phyloP scores from a whole-genome alignment of 2,797 vertebrate species.

The Petrocephalus schoutedeni region DNA sequence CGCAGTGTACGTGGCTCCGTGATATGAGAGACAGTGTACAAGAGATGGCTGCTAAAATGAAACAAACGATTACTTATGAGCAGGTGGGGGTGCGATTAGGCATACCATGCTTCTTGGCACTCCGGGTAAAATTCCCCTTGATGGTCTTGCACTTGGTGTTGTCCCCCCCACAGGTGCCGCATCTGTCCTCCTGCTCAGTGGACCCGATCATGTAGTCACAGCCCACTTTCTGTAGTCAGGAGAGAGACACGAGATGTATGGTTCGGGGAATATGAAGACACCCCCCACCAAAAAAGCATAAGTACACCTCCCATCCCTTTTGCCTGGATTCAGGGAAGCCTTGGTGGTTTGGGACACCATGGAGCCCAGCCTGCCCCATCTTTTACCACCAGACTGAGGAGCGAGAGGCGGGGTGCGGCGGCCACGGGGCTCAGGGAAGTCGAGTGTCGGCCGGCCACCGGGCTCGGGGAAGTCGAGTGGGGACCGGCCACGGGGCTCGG shows the following conservation, averaged over 20 bases:
- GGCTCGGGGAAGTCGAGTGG: too few species aligned
- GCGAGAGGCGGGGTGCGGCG: background rate
- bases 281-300: background rate
- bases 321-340: background rate
- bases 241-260: background rate
- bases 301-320: background rate
- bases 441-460: too few species aligned
- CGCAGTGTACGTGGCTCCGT: background rate
- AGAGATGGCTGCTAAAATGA: background rate
- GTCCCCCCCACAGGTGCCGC: constrained; percentile 90
- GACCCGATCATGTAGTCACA: constrained; percentile 87
- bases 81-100: background rate
- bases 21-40: background rate
- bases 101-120: constrained; percentile 79
- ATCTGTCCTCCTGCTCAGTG: constrained; percentile 89
- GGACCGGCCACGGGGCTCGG: too few species aligned
- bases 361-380: background rate
- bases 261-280: background rate
- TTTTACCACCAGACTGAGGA: background rate
- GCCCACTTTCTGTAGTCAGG: constrained; percentile 80
- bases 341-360: background rate
- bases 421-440: too few species aligned
- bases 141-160: constrained; percentile 86
- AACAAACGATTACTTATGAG: background rate
- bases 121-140: constrained; percentile 80